phyloP scores from a whole-genome alignment of 1,140 invertebrate genomes.

The Grapholita molesta region DNA sequence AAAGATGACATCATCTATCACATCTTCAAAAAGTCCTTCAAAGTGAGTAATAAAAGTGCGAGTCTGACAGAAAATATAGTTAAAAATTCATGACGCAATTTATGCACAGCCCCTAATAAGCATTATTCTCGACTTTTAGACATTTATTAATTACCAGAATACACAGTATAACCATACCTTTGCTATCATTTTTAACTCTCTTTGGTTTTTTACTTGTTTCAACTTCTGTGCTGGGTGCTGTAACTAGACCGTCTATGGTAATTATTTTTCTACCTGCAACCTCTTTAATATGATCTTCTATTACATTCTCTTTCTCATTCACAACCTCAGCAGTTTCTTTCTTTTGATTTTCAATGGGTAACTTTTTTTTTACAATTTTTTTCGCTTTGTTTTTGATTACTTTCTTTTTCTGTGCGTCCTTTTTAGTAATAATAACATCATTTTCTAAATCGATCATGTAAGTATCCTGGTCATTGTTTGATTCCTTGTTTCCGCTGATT shows the following conservation, averaged over 20 bases:
- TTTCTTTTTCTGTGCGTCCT: not conserved
- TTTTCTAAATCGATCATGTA: slow-evolving; percentile 1
- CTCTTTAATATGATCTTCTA: not conserved
- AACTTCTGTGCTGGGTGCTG: not conserved
- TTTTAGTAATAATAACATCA: not conserved
- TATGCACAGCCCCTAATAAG: too few species aligned
- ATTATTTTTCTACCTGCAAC: not conserved
- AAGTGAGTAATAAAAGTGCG: too few species aligned
- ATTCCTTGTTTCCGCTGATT: not conserved
- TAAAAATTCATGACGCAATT: too few species aligned
- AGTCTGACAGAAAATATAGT: too few species aligned
- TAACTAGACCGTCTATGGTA: not conserved
- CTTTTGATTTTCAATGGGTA: not conserved
- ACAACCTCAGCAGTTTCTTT: not conserved
- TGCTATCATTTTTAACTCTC: not conserved
- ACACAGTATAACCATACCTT: too few species aligned
- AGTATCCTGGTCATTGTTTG: not conserved
- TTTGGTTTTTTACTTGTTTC: not conserved
- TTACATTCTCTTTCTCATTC: not conserved
- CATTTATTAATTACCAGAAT: too few species aligned
- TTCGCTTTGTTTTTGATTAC: not conserved
- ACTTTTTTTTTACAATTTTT: not conserved
- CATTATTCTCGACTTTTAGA: too few species aligned
- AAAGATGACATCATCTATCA: too few species aligned
- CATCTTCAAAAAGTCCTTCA: too few species aligned